Conservation (phyloP, 2,888 invertebrate species). For the Oscheius sp. region DNA sequence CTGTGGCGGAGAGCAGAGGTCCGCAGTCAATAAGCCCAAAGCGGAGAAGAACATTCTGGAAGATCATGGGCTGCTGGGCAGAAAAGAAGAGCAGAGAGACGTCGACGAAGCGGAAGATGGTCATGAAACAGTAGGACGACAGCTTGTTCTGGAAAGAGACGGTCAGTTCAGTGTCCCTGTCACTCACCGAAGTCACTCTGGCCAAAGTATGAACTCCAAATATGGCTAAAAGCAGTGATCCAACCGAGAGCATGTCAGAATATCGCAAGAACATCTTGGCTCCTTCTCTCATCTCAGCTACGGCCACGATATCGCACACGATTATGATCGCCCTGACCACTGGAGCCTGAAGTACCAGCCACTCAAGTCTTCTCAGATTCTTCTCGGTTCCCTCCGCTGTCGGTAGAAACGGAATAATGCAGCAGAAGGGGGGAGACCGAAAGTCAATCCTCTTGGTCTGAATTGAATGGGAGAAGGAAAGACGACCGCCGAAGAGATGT, state of each 20-base stretch:
- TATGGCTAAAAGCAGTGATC: conserved; percentile 68
- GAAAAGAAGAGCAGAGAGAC: conserved; percentile 70
- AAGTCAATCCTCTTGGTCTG: conserved; percentile 63
- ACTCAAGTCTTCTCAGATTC: conserved; percentile 69
- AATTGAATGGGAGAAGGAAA: conserved; percentile 50
- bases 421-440: conserved; percentile 70
- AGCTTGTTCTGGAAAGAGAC: conserved; percentile 63
- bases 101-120: conserved; percentile 72
- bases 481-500: conserved; percentile 59
- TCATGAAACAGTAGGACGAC: conserved; percentile 69
- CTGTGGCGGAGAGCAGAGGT: conserved; percentile 65
- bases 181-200: conserved; percentile 63
- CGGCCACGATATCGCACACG: conserved; percentile 63
- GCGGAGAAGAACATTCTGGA: conserved; percentile 67
- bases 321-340: conserved; percentile 70
- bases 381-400: conserved; percentile 59
- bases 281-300: conserved; percentile 57
- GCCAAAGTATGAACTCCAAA: conserved; percentile 71
- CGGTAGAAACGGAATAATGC: conserved; percentile 64
- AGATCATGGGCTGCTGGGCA: conserved; percentile 71
- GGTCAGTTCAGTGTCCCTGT: neutral
- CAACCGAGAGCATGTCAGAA: conserved; percentile 67
- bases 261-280: conserved; percentile 61
- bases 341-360: conserved; percentile 70
- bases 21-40: conserved; percentile 69